Percentiles rank a stretch among this genome's conserved stretches.
phyloP scores from a whole-genome alignment of 1,140 invertebrate species.

The Anthonomus grandis region DNA sequence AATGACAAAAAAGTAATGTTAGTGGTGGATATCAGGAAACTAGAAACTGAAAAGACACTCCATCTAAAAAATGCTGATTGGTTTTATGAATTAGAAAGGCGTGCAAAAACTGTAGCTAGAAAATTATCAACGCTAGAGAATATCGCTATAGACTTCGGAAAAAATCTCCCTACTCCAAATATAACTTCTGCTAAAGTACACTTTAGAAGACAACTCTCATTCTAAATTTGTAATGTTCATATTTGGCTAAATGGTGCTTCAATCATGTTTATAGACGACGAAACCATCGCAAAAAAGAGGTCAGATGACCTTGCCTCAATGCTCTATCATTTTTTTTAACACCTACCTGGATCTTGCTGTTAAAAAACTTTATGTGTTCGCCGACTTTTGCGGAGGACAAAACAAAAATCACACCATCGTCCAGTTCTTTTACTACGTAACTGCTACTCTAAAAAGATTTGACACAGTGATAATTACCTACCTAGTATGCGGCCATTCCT shows the following conservation, averaged over 20 bases:
- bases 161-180: not conserved
- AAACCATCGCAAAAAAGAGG: too few relatives aligned
- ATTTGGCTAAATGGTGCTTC: too few relatives aligned
- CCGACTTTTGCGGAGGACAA: not conserved
- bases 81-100: too few relatives aligned
- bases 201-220: too few relatives aligned
- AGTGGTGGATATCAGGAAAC: not conserved
- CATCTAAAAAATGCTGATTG: too few relatives aligned
- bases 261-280: too few relatives aligned
- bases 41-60: slow-evolving; percentile 6
- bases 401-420: not conserved
- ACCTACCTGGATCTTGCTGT: not conserved
- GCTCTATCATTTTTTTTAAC: not conserved
- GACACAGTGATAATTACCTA: not conserved
- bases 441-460: not conserved
- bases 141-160: too few relatives aligned
- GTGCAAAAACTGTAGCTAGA: too few relatives aligned
- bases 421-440: not conserved
- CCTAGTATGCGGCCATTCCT: not conserved
- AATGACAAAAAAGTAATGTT: slow-evolving; percentile 4
- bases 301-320: not conserved
- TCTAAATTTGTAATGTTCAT: too few relatives aligned
- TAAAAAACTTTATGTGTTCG: not conserved
- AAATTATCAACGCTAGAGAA: too few relatives aligned
- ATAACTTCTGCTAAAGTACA: not conserved